phyloP scores from a whole-genome alignment of 2,888 invertebrate species.

The Polydesmus complanatus region DNA sequence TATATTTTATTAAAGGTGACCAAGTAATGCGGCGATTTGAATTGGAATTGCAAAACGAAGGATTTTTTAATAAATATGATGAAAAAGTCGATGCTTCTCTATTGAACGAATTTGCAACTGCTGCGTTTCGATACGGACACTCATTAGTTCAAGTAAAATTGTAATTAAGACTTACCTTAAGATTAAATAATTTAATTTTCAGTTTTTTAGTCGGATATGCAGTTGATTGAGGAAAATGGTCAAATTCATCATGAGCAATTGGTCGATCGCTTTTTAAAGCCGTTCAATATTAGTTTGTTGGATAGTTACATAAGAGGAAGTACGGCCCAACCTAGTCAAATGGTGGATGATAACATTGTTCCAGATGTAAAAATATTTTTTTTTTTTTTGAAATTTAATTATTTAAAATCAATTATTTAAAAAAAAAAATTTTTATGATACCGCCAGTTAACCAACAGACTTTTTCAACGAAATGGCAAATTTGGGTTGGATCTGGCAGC shows the following conservation, averaged over 20 bases:
- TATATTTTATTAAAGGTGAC: neutral
- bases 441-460: neutral
- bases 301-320: constrained; percentile 8
- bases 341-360: constrained; percentile 9
- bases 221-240: neutral
- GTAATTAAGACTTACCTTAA: neutral
- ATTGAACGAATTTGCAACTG: constrained; percentile 15
- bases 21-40: constrained; percentile 1
- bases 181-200: neutral
- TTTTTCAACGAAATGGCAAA: constrained; percentile 3
- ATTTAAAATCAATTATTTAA: neutral
- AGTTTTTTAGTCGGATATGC: neutral
- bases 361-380: constrained; percentile 1
- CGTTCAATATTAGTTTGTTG: neutral
- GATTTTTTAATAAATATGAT: neutral
- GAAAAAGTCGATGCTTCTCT: constrained; percentile 1
- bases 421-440: neutral
- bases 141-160: constrained; percentile 1
- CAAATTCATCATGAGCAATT: neutral
- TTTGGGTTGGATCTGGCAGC: neutral
- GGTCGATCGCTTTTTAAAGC: constrained; percentile 1
- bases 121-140: constrained; percentile 15
- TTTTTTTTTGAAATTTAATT: neutral
- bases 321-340: constrained; percentile 6
- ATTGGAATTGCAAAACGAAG: neutral